A percentile compares a stretch with the other conserved stretches of the same genome.
These are phyloP conservation scores for Amphimallon solstitiale DNA, from an alignment of 2,888 invertebrate species.

Conservation along the genomic window DNA sequence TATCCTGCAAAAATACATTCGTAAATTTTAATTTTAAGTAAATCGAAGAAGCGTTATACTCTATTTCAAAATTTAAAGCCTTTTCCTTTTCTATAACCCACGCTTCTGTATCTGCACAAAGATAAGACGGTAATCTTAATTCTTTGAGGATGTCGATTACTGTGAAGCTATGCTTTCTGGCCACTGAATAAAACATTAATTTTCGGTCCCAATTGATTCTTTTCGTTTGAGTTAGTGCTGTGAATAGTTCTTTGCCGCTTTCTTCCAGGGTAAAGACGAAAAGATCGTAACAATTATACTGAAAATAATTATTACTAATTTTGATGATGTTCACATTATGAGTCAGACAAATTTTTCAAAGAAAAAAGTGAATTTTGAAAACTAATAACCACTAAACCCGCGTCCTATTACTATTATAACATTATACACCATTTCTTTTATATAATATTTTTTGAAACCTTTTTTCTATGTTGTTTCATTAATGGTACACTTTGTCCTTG, in stretches of 20 bases:
- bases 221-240: slow-evolving; percentile 13
- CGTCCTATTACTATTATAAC: no score
- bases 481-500: no score
- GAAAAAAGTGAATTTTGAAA: no score
- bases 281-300: slow-evolving; percentile 2
- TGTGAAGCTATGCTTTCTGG: slow-evolving; percentile 2
- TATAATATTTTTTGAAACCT: no score
- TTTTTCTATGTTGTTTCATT: no score
- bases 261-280: slow-evolving; percentile 15
- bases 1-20: slow-evolving; percentile 8
- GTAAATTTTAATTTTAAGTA: background rate
- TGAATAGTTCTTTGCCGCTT: background rate
- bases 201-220: slow-evolving; percentile 13
- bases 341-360: no score
- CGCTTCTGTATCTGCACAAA: background rate
- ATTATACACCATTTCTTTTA: no score
- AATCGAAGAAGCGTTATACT: slow-evolving; percentile 6
- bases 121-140: slow-evolving; percentile 9
- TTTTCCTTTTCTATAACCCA: slow-evolving; percentile 21
- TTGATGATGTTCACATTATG: no score
- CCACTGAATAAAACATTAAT: slow-evolving; percentile 5
- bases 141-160: slow-evolving; percentile 1
- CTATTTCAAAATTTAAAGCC: slow-evolving; percentile 18
- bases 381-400: no score
- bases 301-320: no score